Base-by-base conservation (phyloP, 2,113 vertebrate species). In the Carassius gibelio region DNA sequence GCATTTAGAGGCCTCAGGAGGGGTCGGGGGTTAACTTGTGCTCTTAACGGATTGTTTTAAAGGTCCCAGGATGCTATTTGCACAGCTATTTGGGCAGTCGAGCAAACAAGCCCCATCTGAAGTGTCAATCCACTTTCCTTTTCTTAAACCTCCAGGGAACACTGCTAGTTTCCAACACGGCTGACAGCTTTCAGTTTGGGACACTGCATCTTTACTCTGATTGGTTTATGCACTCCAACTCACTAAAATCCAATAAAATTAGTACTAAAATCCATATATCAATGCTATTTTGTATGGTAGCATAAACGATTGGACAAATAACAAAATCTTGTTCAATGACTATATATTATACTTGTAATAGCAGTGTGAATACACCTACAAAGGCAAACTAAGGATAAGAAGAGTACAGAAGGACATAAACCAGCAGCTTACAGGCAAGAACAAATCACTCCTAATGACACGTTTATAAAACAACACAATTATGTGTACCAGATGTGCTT, bases 61-160 rank as follows among this genome's bases (percentile, higher is more conserved):
- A 85, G 61, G 42, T 89, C 86, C 75, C 86, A 72, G 42, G 52
- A 76, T 87, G 81, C 77, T 66, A 57, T 78, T 79, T 72, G 36
- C 74, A 19, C 79, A 36, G 82, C 62, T 71, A 55, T 84, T 38
- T 26, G 77, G 81, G 55, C 81, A 72, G 76, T 81, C 61, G n/a
- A 71, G 74, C 86, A 86, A 66, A 75, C 81, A 64, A 57, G 69
- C 38, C 80, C 78, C 78, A 88, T 85, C 74, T 76, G 11, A 82
- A 75, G 59, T 85, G 84, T 88, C 86, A 82, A 78, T 81, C 50
- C 61, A n/a, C 69, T 75, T 72, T 69, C 36, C 30, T 83, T 62
- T 85, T 55, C 42, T 74, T 78, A 34, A 59, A 6, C 26, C 84
- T 61, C 55, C 62, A 62, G 83, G 72, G 55, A 21, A 66, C 55